phyloP scores from a whole-genome alignment of 2,888 invertebrate genomes.

The Macaria liturata region DNA sequence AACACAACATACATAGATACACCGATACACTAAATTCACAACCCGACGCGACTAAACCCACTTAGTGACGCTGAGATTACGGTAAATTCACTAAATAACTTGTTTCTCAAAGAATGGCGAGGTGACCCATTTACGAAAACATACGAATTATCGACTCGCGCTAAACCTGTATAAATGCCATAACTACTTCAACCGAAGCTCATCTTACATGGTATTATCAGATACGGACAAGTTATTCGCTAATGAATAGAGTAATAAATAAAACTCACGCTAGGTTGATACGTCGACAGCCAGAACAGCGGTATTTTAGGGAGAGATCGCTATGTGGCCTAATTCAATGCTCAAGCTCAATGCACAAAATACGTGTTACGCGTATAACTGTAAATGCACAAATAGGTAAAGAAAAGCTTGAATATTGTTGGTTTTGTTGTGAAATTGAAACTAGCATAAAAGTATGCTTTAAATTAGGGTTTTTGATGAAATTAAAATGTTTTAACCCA shows the following conservation, averaged over 20 bases:
- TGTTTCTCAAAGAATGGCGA: conserved; percentile 77
- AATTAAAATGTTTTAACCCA: conserved; percentile 70
- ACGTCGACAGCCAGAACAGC: conserved; percentile 84
- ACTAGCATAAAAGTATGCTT: conserved; percentile 33
- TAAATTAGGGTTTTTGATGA: conserved; percentile 46
- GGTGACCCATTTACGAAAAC: conserved; percentile 83
- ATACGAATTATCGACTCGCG: conserved; percentile 77
- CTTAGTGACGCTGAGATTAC: conserved; percentile 41
- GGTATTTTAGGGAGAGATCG: conserved; percentile 85
- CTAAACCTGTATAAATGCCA: conserved; percentile 62
- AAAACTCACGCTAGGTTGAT: conserved; percentile 79
- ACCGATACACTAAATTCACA: conserved; percentile 32
- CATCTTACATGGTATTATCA: conserved; percentile 42
- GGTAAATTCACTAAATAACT: conserved; percentile 62
- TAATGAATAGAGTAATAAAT: conserved; percentile 50
- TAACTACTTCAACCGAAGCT: conserved; percentile 53
- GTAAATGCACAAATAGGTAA: conserved; percentile 78
- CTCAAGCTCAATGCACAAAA: conserved; percentile 83
- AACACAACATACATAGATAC: conserved; percentile 45
- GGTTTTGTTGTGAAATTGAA: conserved; percentile 24
- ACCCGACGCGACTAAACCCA: conserved; percentile 36
- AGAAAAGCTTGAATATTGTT: conserved; percentile 40
- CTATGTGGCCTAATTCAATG: conserved; percentile 84
- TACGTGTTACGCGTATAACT: conserved; percentile 83
- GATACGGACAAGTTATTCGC: conserved; percentile 33